Percentiles rank a stretch among this genome's conserved stretches.
Evolutionary conservation across 2,888 invertebrate species (phyloP).

Genomic region (Pristionchus arcanus): DNA sequence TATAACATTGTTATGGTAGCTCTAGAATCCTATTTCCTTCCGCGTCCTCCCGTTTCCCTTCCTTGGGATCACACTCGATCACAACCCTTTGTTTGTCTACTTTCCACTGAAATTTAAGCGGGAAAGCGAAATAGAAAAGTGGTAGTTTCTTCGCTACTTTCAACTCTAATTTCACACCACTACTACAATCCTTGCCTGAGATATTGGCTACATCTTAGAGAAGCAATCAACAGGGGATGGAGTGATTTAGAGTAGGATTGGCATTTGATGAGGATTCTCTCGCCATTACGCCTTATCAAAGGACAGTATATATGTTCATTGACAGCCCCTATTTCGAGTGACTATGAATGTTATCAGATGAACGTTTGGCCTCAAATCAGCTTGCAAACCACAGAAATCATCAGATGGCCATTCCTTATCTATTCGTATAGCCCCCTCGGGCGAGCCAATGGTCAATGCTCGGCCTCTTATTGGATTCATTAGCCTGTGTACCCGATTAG

Average conservation of each 20-base stretch:
- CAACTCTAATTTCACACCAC: background rate
- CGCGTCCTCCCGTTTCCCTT: background rate
- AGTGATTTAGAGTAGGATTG: background rate
- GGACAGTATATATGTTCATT: background rate
- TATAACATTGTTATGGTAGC: too few relatives aligned
- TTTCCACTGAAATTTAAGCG: background rate
- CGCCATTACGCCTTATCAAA: background rate
- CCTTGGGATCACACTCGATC: background rate
- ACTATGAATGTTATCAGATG: background rate
- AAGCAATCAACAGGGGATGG: slow-evolving; percentile 9
- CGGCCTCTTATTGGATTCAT: slow-evolving; percentile 16
- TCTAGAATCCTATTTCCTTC: background rate
- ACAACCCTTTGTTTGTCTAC: slow-evolving; percentile 4
- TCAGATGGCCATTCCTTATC: slow-evolving; percentile 29
- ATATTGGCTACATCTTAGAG: background rate
- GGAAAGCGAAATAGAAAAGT: background rate
- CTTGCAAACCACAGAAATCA: background rate
- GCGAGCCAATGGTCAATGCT: background rate
- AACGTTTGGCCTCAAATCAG: slow-evolving; percentile 1
- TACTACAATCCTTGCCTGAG: background rate
- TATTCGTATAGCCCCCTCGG: background rate
- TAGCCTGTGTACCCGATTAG: background rate
- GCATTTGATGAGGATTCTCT: too few relatives aligned
- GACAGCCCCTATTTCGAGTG: background rate
- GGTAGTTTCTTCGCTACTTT: background rate